Conservation (phyloP, 2,113 vertebrate species). For the Corythornis vintsioides region DNA sequence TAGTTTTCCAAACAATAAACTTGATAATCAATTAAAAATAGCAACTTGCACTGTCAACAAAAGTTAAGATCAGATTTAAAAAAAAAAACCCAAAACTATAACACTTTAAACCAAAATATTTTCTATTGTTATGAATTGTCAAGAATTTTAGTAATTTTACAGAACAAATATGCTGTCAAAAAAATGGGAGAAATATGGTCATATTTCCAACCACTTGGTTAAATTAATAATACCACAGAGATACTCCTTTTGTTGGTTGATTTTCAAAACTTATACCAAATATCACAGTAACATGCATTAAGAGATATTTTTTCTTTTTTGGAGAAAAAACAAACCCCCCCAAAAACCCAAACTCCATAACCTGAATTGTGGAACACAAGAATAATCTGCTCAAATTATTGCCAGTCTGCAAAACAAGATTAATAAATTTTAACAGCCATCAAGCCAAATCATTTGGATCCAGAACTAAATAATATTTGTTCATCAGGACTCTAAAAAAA, state of each 20-base stretch:
- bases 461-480: neutral
- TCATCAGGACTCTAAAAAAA: neutral
- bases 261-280: slow-evolving; percentile 11
- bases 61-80: neutral
- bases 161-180: neutral
- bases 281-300: neutral
- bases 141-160: neutral
- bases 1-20: neutral
- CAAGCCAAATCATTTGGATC: neutral
- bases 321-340: neutral
- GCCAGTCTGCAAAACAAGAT: neutral
- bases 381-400: neutral
- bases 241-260: slow-evolving; percentile 31
- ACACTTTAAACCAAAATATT: neutral
- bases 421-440: neutral
- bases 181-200: neutral
- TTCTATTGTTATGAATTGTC: neutral
- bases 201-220: neutral
- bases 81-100: neutral
- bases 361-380: neutral
- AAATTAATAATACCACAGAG: neutral
- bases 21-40: slow-evolving; percentile 2
- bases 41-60: neutral
- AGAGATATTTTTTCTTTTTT: rapidly evolving
- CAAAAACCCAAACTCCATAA: neutral